Conservation (phyloP, 2,888 invertebrate genomes). For the Ommatoiulus sabulosus region DNA sequence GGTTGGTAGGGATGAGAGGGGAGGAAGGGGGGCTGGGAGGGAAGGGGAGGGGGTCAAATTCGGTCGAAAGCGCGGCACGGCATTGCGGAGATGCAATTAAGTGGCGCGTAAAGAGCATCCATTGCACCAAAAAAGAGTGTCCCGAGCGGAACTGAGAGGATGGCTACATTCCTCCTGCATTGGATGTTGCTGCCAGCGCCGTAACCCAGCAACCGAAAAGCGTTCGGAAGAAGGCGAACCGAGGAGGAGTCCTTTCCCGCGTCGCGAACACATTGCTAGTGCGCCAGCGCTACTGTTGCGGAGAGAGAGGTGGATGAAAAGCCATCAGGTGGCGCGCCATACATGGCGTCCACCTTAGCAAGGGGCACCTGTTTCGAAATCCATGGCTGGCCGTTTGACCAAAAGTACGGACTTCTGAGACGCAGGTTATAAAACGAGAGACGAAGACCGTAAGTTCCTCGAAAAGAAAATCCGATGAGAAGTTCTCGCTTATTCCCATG, state of each 20-base stretch:
- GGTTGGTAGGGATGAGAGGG: neutral
- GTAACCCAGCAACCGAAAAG: constrained; percentile 12
- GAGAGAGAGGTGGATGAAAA: neutral
- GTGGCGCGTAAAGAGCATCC: neutral
- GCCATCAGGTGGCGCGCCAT: neutral
- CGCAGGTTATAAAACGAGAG: no score
- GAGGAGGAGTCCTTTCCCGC: neutral
- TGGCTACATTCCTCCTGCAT: constrained; percentile 29
- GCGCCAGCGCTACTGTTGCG: neutral
- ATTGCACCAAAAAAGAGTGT: constrained; percentile 24
- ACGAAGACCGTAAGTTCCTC: no score
- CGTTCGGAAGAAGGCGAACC: neutral
- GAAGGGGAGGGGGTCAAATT: neutral
- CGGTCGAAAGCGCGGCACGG: neutral
- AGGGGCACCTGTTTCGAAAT: neutral
- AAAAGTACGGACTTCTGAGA: no score
- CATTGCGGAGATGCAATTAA: neutral
- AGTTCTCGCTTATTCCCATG: no score
- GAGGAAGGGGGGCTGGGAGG: neutral
- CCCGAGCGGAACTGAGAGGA: neutral
- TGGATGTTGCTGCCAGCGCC: constrained; percentile 1
- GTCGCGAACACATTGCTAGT: neutral
- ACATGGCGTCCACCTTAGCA: neutral
- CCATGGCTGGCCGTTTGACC: no score
- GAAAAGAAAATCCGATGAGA: no score